phyloP scores from a whole-genome alignment of 2,113 vertebrate species.

The Zapus hudsonius region DNA sequence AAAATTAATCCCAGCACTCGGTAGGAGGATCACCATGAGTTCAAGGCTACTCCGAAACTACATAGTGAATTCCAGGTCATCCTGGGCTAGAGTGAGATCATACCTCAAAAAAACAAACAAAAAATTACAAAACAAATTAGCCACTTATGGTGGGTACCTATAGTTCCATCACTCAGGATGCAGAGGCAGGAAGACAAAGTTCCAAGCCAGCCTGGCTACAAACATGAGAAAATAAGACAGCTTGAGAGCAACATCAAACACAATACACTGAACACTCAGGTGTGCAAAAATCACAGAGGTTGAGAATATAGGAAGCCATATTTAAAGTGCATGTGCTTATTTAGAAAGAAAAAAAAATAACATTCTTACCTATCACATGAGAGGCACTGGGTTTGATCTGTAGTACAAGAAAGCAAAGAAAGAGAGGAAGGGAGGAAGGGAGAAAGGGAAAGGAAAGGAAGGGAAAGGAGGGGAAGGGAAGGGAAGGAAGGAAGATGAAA shows the following conservation, averaged over 20 bases:
- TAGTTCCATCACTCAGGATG: background rate
- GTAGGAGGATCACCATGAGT: too few relatives aligned
- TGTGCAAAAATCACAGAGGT: background rate
- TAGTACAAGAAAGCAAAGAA: background rate
- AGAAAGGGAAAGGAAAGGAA: background rate
- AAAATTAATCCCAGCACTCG: too few relatives aligned
- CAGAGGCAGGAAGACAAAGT: background rate
- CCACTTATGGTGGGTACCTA: background rate
- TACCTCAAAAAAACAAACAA: background rate
- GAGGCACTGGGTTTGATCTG: background rate
- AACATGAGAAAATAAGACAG: background rate
- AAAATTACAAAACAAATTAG: background rate
- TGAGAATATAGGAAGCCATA: background rate
- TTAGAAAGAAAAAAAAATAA: background rate
- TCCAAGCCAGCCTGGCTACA: background rate
- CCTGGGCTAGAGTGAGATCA: too few relatives aligned
- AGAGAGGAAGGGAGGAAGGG: background rate
- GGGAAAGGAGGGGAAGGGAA: background rate
- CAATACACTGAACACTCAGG: background rate
- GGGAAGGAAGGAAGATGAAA: background rate
- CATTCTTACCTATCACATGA: too few relatives aligned
- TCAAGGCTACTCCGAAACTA: too few relatives aligned
- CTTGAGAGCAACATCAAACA: background rate
- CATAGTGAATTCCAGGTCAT: too few relatives aligned
- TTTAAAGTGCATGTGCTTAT: background rate